These are phyloP conservation scores for Scolopax bukidnonensis DNA, from an alignment of 2,797 vertebrate species.

Conservation along the genomic window DNA sequence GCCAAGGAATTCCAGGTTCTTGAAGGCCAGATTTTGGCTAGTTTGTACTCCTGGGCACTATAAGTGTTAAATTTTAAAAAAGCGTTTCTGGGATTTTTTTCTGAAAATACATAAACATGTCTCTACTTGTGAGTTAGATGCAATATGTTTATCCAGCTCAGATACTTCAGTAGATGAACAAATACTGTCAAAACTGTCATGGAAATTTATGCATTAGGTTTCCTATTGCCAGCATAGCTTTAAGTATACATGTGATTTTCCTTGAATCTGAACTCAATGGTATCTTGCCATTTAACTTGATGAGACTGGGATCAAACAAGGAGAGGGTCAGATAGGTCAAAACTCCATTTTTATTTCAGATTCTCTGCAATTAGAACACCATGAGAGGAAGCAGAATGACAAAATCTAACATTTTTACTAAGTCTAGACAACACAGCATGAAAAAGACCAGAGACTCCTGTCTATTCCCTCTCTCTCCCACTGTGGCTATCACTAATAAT, in stretches of 20 bases:
- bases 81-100: neutral
- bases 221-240: neutral
- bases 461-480: constrained; percentile 4
- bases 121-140: neutral
- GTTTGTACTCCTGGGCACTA: neutral
- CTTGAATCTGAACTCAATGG: neutral
- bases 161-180: neutral
- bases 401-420: constrained; percentile 51
- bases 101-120: neutral
- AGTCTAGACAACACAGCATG: constrained; percentile 68
- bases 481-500: constrained; percentile 53
- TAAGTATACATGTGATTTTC: neutral
- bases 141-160: neutral
- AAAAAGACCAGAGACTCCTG: constrained; percentile 40
- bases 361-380: neutral
- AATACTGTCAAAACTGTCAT: neutral
- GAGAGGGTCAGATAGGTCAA: neutral
- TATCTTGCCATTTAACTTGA: neutral
- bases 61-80: neutral
- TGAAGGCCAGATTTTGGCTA: neutral
- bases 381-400: constrained; percentile 10
- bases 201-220: neutral
- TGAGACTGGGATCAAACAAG: neutral
- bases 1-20: neutral
- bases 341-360: constrained; percentile 29